A percentile compares a stretch with the other conserved stretches of the same genome.
Evolutionary conservation across 2,797 vertebrate genomes (phyloP).

Genomic region (Sebastolobus alascanus): DNA sequence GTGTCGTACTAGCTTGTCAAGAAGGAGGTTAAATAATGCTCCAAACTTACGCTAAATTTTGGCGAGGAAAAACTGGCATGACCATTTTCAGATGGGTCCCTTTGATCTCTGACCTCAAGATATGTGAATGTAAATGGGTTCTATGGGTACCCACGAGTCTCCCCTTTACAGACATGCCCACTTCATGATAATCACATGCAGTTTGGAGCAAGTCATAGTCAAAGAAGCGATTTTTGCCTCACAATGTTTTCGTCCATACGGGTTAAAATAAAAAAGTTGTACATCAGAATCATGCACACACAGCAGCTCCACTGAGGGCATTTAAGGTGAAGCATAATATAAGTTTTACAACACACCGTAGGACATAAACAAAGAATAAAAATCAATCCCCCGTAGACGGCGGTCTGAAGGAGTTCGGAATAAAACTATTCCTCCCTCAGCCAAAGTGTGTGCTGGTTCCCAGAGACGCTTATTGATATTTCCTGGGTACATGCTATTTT

Average conservation of each 20-base stretch:
- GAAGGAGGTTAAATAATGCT: no score
- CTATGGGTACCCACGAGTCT: no score
- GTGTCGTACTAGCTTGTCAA: no score
- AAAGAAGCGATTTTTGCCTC: neutral
- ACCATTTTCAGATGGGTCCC: no score
- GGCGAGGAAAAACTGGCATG: no score
- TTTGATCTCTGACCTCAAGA: no score
- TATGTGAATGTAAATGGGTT: no score
- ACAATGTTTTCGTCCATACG: no score
- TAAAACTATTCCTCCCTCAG: constrained; percentile 56
- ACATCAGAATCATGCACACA: neutral
- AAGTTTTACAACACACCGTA: constrained; percentile 31
- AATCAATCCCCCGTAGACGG: constrained; percentile 40
- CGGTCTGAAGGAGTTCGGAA: constrained; percentile 23
- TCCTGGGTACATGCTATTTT: constrained; percentile 62
- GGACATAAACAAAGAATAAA: constrained; percentile 43
- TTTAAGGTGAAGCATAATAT: constrained; percentile 47
- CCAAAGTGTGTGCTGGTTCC: constrained; percentile 48
- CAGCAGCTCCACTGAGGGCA: neutral
- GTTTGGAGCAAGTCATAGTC: no score
- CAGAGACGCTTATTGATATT: constrained; percentile 71
- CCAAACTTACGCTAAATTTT: no score
- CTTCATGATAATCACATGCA: no score
- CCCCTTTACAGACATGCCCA: no score
- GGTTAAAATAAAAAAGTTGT: neutral